Evolutionary conservation across 2,113 vertebrate genomes (phyloP), one percentile per base, ranked within the genome.

Genomic region (Patagioenas fasciata): DNA sequence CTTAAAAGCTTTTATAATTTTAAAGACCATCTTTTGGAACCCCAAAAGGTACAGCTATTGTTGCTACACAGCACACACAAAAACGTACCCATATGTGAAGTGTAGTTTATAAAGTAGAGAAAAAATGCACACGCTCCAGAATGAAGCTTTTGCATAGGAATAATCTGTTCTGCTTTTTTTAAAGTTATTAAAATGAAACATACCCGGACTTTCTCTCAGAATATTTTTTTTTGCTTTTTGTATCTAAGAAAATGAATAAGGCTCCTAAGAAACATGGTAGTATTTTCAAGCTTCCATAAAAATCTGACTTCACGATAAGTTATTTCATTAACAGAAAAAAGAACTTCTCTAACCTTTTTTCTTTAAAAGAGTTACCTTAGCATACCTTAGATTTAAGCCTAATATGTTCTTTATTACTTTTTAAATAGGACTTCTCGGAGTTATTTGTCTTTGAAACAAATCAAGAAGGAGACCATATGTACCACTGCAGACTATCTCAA

Each of bases 371-470:
- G 32, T 77, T 60, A 67, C 7, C 36, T 31, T 74, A 90, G n/a
- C 32, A 56, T 34, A 20, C 38, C 34, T 42, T 54, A 71, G n/a
- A 86, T 89, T 80, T 93, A 91, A 84, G 47, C 40, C 54, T 81
- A n/a, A 31, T 56, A 29, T 90, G 79, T 67, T 86, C 77, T 95
- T 97, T 95, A 96, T 69, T 92, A 82, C 36, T 97, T 91, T 75
- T 89, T 80, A 93, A 96, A 91, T 83, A 54, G 60, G 85, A 91
- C 38, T 88, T 96, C 80, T 91, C 80, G 81, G 83, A 56, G 77
- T 80, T 91, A 80, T 95, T 96, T 95, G 58, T 93, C 91, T 97
- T 87, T 80, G 81, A 96, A 92, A 94, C 80, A 96, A 94, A 95
- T 93, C 40, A 60, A 94, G 85, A 88, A 93, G 69, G 91, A 66